A percentile compares a stretch with the other conserved stretches of the same genome.
Evolutionary conservation across 2,113 vertebrate genomes (phyloP).

Genomic region (Felis chaus): DNA sequence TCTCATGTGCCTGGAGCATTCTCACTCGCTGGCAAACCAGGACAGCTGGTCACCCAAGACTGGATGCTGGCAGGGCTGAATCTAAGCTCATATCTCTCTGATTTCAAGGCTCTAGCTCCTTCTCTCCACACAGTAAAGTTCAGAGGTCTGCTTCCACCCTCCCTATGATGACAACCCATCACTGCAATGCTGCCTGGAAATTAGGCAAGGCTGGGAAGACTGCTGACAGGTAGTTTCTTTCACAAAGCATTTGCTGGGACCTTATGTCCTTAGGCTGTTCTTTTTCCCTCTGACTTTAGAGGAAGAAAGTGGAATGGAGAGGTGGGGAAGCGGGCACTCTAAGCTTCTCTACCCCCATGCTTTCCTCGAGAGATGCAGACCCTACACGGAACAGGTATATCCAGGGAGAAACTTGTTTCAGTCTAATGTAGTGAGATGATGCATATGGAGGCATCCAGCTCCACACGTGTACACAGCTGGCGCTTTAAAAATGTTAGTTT

Average conservation of each 20-base stretch:
- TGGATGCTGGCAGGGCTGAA: neutral
- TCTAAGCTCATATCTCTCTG: neutral
- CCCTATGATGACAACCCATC: neutral
- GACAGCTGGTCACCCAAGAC: neutral
- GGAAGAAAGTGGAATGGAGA: neutral
- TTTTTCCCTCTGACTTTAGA: neutral
- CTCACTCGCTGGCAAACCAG: neutral
- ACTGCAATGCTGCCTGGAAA: fast-evolving
- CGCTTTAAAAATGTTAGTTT: neutral
- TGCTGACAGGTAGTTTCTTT: neutral
- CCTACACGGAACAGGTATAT: neutral
- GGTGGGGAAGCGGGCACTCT: neutral
- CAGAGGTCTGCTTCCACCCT: neutral
- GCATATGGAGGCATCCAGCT: neutral
- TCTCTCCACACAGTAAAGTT: neutral
- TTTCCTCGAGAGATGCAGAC: neutral
- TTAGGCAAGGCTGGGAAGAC: neutral
- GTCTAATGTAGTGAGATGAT: neutral
- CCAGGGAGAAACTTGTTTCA: neutral
- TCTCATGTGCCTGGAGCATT: neutral
- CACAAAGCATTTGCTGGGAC: neutral
- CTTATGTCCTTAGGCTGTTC: neutral
- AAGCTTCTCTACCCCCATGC: neutral
- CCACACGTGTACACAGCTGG: neutral
- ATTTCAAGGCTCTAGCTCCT: neutral